These are phyloP conservation scores for Dasyurus viverrinus DNA, from an alignment of 2,113 vertebrate genomes.

Conservation along the genomic window DNA sequence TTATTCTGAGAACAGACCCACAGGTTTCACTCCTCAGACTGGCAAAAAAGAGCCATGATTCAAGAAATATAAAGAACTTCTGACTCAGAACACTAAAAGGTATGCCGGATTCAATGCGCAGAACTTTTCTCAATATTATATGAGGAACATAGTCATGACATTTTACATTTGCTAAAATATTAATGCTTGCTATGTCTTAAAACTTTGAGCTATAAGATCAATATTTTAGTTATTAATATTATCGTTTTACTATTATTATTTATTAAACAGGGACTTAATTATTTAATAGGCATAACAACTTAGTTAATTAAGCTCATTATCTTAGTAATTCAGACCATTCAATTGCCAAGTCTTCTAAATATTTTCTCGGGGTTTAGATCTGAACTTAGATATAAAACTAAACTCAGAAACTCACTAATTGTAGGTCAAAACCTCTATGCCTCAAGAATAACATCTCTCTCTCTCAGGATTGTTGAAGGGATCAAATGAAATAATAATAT, in stretches of 20 bases:
- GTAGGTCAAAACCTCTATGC: neutral
- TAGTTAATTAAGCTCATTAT: neutral
- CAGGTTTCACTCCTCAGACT: neutral
- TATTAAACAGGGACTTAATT: neutral
- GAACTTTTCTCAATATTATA: neutral
- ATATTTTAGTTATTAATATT: neutral
- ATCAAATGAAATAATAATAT: neutral
- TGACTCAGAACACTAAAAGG: neutral
- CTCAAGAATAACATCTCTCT: neutral
- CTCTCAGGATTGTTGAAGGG: neutral
- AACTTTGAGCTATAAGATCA: neutral
- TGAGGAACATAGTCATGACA: neutral
- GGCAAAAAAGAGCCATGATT: neutral
- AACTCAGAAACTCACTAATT: neutral
- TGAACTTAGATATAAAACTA: neutral
- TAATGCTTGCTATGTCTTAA: rapidly evolving
- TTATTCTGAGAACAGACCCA: neutral
- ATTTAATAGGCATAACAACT: neutral
- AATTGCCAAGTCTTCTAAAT: neutral
- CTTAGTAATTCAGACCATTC: neutral
- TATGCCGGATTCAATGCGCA: neutral
- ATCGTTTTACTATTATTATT: neutral
- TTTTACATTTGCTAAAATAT: neutral
- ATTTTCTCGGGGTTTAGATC: neutral
- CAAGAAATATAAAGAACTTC: neutral